These are phyloP conservation scores for Clangula hyemalis DNA, from an alignment of 2,797 vertebrate genomes.

Conservation along the genomic window DNA sequence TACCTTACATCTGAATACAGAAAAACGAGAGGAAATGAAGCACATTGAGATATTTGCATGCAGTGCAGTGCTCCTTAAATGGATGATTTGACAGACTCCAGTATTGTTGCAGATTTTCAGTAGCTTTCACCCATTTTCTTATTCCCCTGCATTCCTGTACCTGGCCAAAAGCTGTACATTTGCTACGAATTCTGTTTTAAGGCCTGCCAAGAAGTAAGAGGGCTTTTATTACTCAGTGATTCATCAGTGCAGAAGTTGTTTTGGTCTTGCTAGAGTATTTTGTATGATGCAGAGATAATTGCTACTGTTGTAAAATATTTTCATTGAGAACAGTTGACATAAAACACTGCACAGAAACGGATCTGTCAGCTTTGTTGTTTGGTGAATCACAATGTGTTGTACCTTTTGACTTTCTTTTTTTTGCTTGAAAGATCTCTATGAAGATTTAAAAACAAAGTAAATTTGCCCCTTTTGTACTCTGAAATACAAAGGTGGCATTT, in stretches of 20 bases:
- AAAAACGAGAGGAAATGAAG: not conserved
- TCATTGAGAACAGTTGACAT: conserved; percentile 46
- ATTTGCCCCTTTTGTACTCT: conserved; percentile 13
- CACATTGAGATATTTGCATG: not conserved
- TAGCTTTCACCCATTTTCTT: not conserved
- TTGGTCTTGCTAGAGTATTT: conserved; percentile 38
- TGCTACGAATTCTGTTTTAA: conserved; percentile 31
- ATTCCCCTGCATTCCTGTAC: not conserved
- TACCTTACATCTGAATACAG: not conserved
- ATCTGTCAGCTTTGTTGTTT: conserved; percentile 52
- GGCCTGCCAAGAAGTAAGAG: conserved; percentile 25
- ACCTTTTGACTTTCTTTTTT: not conserved
- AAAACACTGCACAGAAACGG: conserved; percentile 50
- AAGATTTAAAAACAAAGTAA: not conserved
- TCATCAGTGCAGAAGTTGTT: conserved; percentile 56
- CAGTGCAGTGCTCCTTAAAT: not conserved
- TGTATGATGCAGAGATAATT: conserved; percentile 49
- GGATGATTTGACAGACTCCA: not conserved
- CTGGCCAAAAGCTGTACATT: conserved; percentile 25
- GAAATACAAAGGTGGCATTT: conserved; percentile 9
- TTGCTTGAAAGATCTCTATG: not conserved
- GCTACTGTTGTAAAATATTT: conserved; percentile 55
- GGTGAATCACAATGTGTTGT: conserved; percentile 35
- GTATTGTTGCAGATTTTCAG: not conserved
- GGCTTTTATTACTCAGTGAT: conserved; percentile 53